These are phyloP conservation scores for Salminus brasiliensis DNA, from an alignment of 2,113 vertebrate species.

Conservation along the genomic window DNA sequence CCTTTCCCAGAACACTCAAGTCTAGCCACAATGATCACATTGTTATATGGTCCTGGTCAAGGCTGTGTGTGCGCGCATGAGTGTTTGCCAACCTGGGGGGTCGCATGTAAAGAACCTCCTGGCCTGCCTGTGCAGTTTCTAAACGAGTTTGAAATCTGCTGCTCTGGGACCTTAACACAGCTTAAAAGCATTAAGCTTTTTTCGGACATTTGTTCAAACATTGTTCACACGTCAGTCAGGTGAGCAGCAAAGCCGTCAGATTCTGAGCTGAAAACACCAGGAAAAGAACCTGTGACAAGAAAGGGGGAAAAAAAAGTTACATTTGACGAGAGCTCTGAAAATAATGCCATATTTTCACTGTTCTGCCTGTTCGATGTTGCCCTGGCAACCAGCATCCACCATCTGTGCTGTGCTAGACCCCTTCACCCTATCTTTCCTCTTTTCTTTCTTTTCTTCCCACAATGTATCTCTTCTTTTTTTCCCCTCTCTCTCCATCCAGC, in stretches of 20 bases:
- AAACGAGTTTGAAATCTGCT: conserved; percentile 40
- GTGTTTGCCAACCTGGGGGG: background rate
- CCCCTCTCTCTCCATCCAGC: conserved; percentile 7
- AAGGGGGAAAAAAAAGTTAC: conserved; percentile 35
- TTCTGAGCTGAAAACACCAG: conserved; percentile 37
- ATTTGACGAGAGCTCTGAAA: conserved; percentile 56
- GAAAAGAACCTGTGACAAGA: conserved; percentile 46
- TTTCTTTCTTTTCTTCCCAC: conserved; percentile 12
- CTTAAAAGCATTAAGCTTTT: conserved; percentile 36
- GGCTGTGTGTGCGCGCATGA: background rate
- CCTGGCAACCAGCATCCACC: conserved; percentile 61
- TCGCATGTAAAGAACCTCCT: conserved; percentile 3
- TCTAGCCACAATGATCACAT: conserved; percentile 1
- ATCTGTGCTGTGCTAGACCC: conserved; percentile 56
- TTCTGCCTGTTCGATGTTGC: conserved; percentile 59
- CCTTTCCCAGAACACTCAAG: conserved; percentile 38
- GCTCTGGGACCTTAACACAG: conserved; percentile 28
- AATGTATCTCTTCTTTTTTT: background rate
- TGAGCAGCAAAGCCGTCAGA: conserved; percentile 39
- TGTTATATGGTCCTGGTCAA: conserved; percentile 1
- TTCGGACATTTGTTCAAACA: conserved; percentile 44
- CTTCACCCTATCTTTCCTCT: conserved; percentile 41
- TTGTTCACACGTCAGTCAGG: conserved; percentile 39
- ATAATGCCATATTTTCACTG: conserved; percentile 61
- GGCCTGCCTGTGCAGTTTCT: conserved; percentile 4